Evolutionary conservation across 2,888 invertebrate genomes (phyloP).

Genomic region (Sturmia bella): DNA sequence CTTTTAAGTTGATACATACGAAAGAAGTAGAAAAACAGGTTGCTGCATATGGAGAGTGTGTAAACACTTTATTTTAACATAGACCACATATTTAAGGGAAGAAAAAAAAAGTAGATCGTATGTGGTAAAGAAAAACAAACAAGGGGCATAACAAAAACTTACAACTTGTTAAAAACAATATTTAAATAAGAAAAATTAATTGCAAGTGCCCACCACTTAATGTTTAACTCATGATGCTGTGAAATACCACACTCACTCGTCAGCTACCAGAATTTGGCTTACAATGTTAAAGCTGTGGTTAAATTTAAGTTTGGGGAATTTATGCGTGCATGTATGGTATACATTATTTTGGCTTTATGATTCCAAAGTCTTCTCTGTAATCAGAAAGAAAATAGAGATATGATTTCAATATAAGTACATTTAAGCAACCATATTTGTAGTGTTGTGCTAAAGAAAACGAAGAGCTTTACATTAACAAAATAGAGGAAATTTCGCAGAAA

Average conservation of each 20-base stretch:
- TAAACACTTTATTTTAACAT: constrained; percentile 45
- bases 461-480: too few relatives aligned
- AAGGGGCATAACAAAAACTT: constrained; percentile 22
- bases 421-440: too few relatives aligned
- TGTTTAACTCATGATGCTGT: constrained; percentile 61
- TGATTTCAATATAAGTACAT: too few relatives aligned
- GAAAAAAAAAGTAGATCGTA: constrained; percentile 16
- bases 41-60: constrained; percentile 20
- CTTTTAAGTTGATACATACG: constrained; percentile 52
- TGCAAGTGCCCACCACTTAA: constrained; percentile 62
- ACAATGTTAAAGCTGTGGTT: constrained; percentile 38
- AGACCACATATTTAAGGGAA: constrained; percentile 29
- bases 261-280: constrained; percentile 43
- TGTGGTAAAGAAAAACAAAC: constrained; percentile 35
- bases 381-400: not conserved
- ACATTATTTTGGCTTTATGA: not conserved
- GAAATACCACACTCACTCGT: constrained; percentile 53
- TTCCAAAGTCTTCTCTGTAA: not conserved
- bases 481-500: too few relatives aligned
- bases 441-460: too few relatives aligned
- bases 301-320: constrained; percentile 35
- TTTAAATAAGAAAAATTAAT: constrained; percentile 53
- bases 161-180: constrained; percentile 14
- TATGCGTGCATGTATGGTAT: not conserved
- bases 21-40: constrained; percentile 27